Base-by-base conservation (phyloP, 2,797 vertebrate species). In the Moxostoma hubbsi region DNA sequence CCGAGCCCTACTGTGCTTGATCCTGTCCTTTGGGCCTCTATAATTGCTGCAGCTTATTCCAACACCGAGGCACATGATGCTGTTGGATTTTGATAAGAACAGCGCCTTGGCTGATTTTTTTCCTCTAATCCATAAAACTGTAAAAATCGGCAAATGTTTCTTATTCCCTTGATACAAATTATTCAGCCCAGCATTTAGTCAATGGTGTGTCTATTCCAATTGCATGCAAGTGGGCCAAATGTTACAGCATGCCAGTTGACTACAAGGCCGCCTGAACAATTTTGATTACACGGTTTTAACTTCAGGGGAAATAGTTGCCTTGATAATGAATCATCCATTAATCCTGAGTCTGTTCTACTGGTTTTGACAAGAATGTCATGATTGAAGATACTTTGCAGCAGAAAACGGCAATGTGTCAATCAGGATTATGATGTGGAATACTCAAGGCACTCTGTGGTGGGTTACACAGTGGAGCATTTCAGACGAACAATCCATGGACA, bases 341-440 rank as follows among this genome's bases (percentile, higher is more conserved):
- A 57, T 51, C 50, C 16, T 4, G 3, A 61, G 50, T 72, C 36
- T 64, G 64, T 65, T 67, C 67, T 43, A 4, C 71, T 63, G 57
- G 50, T 67, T 76, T 76, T 59, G 47, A 67, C 58, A 69, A 73
- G 57, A 83, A 73, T 61, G 63, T 24, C 46, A 57, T 58, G 54
- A 81, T 79, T 57, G 62, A 70, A 51, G 72, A 79, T 53, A 63
- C 66, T 76, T 75, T 72, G 45, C 77, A 65, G 66, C 53, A 73
- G 63, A 77, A 75, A 67, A 83, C 49, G 64, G 51, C 53, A 68
- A 61, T 24, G 16, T 63, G 68, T 81, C 79, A 83, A 43, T 85
- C 84, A 83, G 74, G 67, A 83, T 81, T 83, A 85, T 79, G 66
- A 55, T 9, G 24, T 79, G 61, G 65, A 67, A 72, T 66, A 63